These are phyloP conservation scores for Oreotrochilus melanogaster DNA, from an alignment of 2,113 vertebrate genomes.

Conservation along the genomic window DNA sequence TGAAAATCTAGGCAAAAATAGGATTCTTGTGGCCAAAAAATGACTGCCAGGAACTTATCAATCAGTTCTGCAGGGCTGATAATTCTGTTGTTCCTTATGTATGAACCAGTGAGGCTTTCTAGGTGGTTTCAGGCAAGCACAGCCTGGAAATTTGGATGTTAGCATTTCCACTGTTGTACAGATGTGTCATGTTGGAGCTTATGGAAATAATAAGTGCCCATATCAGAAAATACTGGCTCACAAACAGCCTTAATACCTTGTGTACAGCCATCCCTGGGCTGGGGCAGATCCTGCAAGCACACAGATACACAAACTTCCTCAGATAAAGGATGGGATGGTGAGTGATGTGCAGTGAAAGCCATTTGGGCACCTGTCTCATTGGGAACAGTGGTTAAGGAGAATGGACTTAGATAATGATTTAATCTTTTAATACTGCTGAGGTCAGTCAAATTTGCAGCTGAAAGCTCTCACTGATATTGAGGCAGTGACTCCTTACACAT, in stretches of 20 bases:
- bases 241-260: not conserved
- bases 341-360: not conserved
- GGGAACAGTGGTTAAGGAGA: slow-evolving; percentile 8
- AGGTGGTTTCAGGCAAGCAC: not conserved
- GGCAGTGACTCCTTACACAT: not conserved
- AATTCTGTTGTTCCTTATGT: not conserved
- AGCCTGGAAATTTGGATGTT: not conserved
- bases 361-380: slow-evolving; percentile 22
- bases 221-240: not conserved
- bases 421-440: slow-evolving; percentile 25
- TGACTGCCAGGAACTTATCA: not conserved
- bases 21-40: not conserved
- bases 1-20: not conserved
- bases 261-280: not conserved
- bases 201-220: not conserved
- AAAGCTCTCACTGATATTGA: not conserved
- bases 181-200: not conserved
- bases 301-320: not conserved
- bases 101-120: not conserved
- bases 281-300: not conserved
- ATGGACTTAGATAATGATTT: slow-evolving; percentile 48
- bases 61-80: not conserved
- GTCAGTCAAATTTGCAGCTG: not conserved
- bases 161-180: not conserved
- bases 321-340: not conserved